Base-by-base conservation (phyloP, 2,888 invertebrate genomes). In the Alviniconcha strummeri region DNA sequence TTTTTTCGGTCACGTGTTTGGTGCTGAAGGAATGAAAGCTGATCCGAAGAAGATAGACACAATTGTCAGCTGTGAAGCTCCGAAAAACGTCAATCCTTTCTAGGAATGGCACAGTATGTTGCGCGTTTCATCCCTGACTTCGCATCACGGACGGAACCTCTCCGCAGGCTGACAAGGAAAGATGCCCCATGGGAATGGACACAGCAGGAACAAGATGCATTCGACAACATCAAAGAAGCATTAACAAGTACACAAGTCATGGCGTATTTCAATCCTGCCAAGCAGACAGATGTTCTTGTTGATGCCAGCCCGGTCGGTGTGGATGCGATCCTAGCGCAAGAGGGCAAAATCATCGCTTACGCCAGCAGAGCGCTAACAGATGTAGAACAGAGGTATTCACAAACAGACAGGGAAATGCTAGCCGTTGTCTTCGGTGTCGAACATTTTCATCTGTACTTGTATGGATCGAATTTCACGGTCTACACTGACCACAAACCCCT, bases 361-460 rank as follows among this genome's bases (percentile, higher is more conserved):
- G 52, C 67, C 8, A 79, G 79, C 55, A 13, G 79, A 55, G 60
- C 79, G 36, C 15, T 79, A 5, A 79, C 79, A 56, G n/a, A 56
- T 9, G n/a, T n/a, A 3, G 79, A 64, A 9, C 5, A 56, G 9
- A 15, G n/a, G 52, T 76, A 76, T n/a, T 76, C 76, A 6, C 89
- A 90, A 78, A 90, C 88, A 19, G 89, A 89, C 54, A 74, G 88
- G 11, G 89, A 89, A 80, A 85, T 87, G 80, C 83, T 89, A 55
- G 89, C 88, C 6, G 86, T 90, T 9, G 87, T 89, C 1, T 90
- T 88, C 89, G 86, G 85, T 11, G 86, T 52, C 11, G 76, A 76
- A 76, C 76, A 76, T 56, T 76, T 76, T 56, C 76, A 76, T n/a
- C n/a, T 76, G 87, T 77, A 89, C 90, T 83, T 89, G 89, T 78